These are phyloP conservation scores for Cyclophora albipunctata DNA, from an alignment of 2,888 invertebrate genomes.

Conservation along the genomic window DNA sequence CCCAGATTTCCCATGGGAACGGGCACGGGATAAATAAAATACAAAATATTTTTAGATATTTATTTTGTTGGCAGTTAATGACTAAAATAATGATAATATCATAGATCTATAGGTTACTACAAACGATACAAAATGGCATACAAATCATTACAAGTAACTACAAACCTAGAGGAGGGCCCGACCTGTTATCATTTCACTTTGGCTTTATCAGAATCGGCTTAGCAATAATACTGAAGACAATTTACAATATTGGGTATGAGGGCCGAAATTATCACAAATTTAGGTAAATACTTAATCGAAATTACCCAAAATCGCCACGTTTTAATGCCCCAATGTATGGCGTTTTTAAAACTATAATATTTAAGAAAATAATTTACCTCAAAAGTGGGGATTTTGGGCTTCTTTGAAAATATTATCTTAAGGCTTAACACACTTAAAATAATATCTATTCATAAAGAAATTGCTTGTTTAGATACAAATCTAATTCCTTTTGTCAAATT, in stretches of 20 bases:
- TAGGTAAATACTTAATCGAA: not conserved
- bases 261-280: not conserved
- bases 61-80: conserved; percentile 57
- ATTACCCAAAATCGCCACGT: no score
- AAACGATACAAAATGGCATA: conserved; percentile 57
- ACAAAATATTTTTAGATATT: conserved; percentile 3
- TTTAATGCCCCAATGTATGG: no score
- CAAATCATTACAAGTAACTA: conserved; percentile 42
- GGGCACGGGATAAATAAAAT: not conserved
- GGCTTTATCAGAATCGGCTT: conserved; percentile 42
- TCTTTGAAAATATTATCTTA: no score
- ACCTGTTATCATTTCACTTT: conserved; percentile 44
- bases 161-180: conserved; percentile 23
- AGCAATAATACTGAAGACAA: conserved; percentile 45
- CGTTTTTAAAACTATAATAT: no score
- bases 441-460: no score
- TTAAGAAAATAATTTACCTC: no score
- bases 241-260: conserved; percentile 1
- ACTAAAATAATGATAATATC: conserved; percentile 46
- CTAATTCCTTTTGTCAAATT: no score
- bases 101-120: conserved; percentile 44
- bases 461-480: no score
- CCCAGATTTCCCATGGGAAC: no score
- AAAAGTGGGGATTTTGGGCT: no score
- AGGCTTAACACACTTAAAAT: no score